Conservation (phyloP, 92 coral and sea anemone species). For the Heliopora coerulea region DNA sequence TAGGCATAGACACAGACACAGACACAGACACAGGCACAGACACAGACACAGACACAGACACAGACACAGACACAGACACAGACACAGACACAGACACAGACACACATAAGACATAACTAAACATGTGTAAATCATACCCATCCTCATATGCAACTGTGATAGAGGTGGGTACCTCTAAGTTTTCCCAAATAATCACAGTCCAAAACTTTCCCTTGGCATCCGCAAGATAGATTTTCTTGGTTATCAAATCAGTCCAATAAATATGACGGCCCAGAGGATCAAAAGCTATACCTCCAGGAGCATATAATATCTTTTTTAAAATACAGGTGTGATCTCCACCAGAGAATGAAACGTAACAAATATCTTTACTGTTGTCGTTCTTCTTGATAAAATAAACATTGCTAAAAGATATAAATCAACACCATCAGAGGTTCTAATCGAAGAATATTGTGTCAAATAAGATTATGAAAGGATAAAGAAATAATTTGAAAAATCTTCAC, state of each 20-base stretch:
- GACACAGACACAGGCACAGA: no score
- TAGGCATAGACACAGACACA: no score
- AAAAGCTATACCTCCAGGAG: conserved; percentile 43
- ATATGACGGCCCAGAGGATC: conserved; percentile 45
- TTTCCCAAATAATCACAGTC: conserved; percentile 48
- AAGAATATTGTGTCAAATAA: no score
- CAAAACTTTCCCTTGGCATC: conserved; percentile 42
- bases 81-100: no score
- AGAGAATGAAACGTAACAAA: conserved; percentile 19
- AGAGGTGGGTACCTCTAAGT: conserved; percentile 51
- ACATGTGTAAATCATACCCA: conserved; percentile 37
- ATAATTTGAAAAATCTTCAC: no score
- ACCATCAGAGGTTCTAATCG: no score
- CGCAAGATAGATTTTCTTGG: conserved; percentile 53
- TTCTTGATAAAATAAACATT: conserved; percentile 19
- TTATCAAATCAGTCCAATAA: conserved; percentile 52
- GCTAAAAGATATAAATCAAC: background rate
- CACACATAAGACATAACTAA: no score
- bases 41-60: no score
- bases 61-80: no score
- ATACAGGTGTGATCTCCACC: conserved; percentile 32
- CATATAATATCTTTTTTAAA: conserved; percentile 10
- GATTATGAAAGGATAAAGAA: no score
- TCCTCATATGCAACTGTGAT: conserved; percentile 33
- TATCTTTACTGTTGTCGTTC: background rate